Evolutionary conservation across 2,113 vertebrate species (phyloP), one percentile per base, ranked within the genome.

Genomic region (Cavia porcellus): DNA sequence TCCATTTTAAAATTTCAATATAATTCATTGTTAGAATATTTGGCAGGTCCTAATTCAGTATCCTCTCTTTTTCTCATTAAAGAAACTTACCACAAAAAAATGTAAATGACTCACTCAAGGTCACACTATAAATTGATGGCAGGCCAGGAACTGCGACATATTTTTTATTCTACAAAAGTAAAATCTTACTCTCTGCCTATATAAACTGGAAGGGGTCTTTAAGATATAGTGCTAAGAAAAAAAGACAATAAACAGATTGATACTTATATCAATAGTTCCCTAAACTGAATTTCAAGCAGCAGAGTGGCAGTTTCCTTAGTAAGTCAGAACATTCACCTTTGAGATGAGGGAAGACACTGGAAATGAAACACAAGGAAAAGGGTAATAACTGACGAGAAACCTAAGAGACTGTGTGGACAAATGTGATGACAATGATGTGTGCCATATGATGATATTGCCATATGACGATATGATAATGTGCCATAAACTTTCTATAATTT

Each of bases 401-500:
- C 50, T 32, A 1, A 77, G 11, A 83, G n/a, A 28, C 10, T 62
- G 66, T 8, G 24, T 90, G 59, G 8, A 42, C 84, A 38, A 38
- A 38, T 38, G 38, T 38, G 38, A 38, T 38, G 38, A 38, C 38
- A 38, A 38, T 38, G 38, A 38, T 38, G 38, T 38, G 38, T 38
- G 38, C 38, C 38, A 38, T 38, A 38, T 38, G 38, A 38, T 38
- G 38, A 38, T 38, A 38, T 38, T 38, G 38, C 38, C 38, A 38
- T 38, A 38, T 38, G 38, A 38, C 38, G 38, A 66, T 74, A 74
- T 35, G 47, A 74, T 61, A 94, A 91, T 61, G 8, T 61, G 10
- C n/a, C 32, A 83, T 77, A 88, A 96, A 89, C 9, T 62, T 75
- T 90, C 30, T 57, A 72, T 94, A 72, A 77, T 59, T 77, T 91